Evolutionary conservation across 2,888 invertebrate genomes (phyloP).

Genomic region (Ligdia adustata): DNA sequence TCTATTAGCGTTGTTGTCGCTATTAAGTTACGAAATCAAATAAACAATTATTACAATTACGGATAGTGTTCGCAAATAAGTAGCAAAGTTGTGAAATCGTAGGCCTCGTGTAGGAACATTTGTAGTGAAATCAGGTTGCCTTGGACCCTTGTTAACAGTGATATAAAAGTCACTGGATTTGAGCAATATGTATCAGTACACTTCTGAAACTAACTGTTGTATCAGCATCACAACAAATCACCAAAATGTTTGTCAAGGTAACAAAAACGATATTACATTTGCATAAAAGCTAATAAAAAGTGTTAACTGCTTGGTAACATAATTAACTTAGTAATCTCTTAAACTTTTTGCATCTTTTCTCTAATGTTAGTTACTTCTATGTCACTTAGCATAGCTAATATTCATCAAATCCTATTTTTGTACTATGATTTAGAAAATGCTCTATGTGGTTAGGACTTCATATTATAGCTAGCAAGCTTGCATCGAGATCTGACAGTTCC

Average conservation of each 20-base stretch:
- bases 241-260: constrained; percentile 20
- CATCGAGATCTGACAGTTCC: no score
- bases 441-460: no score
- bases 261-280: neutral
- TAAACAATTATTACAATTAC: constrained; percentile 17
- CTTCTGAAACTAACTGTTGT: constrained; percentile 20
- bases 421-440: no score
- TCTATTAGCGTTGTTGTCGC: constrained; percentile 9
- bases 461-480: no score
- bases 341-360: no score
- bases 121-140: constrained; percentile 41
- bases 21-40: constrained; percentile 10
- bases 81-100: constrained; percentile 26
- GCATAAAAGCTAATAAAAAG: neutral
- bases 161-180: constrained; percentile 39
- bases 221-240: constrained; percentile 13
- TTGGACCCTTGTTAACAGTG: constrained; percentile 34
- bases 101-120: constrained; percentile 28
- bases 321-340: no score
- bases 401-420: no score
- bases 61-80: constrained; percentile 16
- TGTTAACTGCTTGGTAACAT: no score
- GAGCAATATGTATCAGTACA: constrained; percentile 37
- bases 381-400: no score
- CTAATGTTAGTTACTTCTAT: no score